These are phyloP conservation scores for Parambassis ranga DNA, from an alignment of 2,797 vertebrate genomes.

Conservation along the genomic window DNA sequence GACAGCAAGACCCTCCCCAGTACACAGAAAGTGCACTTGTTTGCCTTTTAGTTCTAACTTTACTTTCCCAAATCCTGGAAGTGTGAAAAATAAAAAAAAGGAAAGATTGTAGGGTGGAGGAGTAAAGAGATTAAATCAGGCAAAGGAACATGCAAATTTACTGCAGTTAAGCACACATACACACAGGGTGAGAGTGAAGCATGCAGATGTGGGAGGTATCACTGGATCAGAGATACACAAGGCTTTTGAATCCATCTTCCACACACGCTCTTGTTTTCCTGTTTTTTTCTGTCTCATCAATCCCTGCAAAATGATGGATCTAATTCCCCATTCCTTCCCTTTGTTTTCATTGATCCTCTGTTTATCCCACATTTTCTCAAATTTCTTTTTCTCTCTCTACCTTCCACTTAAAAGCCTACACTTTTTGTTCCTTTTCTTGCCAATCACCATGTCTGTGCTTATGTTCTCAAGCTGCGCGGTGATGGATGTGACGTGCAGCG, in stretches of 20 bases:
- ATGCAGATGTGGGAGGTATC: slow-evolving; percentile 14
- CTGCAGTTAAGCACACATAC: not conserved
- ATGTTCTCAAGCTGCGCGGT: slow-evolving; percentile 30
- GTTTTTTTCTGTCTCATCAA: slow-evolving; percentile 13
- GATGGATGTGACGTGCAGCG: slow-evolving; percentile 54
- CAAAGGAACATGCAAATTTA: slow-evolving; percentile 52
- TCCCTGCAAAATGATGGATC: slow-evolving; percentile 7
- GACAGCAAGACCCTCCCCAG: slow-evolving; percentile 12
- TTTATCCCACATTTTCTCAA: not conserved
- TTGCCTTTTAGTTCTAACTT: slow-evolving; percentile 5
- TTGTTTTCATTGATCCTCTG: not conserved
- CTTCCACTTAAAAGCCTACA: slow-evolving; percentile 14
- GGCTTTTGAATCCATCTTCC: slow-evolving; percentile 31
- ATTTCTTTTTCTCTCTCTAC: not conserved
- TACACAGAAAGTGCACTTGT: not conserved
- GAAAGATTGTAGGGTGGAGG: not conserved
- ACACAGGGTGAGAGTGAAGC: not conserved
- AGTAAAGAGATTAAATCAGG: slow-evolving; percentile 29
- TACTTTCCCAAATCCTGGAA: not conserved
- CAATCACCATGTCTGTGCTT: slow-evolving; percentile 13
- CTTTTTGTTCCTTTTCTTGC: slow-evolving; percentile 5
- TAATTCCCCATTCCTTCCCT: not conserved
- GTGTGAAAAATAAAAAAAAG: slow-evolving; percentile 9
- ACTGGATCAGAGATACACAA: slow-evolving; percentile 14
- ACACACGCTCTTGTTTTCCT: not conserved